Conservation (phyloP, 2,113 vertebrate genomes). For the Lanius ludovicianus region DNA sequence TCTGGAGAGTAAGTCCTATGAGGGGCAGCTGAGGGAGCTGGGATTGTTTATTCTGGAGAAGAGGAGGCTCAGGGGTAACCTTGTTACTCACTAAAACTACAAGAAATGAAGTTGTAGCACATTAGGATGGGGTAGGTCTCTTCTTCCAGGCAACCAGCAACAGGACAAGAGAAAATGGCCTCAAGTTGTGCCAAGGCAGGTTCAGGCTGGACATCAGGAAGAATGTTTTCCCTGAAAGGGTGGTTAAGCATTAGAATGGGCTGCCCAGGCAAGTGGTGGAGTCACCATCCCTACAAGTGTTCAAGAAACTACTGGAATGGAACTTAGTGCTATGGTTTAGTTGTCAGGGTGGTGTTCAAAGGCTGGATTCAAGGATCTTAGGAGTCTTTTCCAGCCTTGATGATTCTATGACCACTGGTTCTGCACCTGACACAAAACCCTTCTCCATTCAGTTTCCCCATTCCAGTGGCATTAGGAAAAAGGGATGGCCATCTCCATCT, state of each 20-base stretch:
- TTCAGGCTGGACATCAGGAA: background rate
- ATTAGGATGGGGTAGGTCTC: background rate
- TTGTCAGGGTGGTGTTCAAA: background rate
- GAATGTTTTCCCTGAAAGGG: background rate
- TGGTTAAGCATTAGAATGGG: background rate
- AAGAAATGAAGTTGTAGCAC: background rate
- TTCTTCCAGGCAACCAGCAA: background rate
- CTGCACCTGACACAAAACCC: background rate
- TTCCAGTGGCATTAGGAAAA: background rate
- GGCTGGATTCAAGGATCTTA: background rate
- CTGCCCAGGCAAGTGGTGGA: background rate
- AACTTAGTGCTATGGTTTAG: background rate
- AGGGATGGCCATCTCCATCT: background rate
- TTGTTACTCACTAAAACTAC: background rate
- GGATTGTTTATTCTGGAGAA: background rate
- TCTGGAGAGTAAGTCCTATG: background rate
- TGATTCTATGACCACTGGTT: fast-evolving
- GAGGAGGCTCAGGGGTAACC: background rate
- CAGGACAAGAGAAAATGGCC: background rate
- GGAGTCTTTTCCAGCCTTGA: background rate
- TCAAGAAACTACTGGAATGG: background rate
- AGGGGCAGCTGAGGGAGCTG: background rate
- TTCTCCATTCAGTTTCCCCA: background rate
- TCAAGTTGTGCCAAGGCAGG: background rate
- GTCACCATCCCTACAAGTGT: background rate